Evolutionary conservation across 1,140 invertebrate genomes (phyloP).

Genomic region (Cyphomyrmex costatus): DNA sequence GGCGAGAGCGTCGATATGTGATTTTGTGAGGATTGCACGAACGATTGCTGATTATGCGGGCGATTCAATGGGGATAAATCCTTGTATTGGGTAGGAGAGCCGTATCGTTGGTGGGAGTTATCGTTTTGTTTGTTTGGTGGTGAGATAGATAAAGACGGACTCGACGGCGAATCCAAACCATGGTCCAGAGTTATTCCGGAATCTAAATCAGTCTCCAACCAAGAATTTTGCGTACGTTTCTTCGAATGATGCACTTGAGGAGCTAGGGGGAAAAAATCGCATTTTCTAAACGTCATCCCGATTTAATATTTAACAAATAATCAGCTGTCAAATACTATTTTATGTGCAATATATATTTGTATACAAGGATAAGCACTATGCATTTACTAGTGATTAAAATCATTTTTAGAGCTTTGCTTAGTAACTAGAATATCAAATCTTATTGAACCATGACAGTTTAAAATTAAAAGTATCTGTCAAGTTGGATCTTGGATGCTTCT

Average conservation of each 20-base stretch:
- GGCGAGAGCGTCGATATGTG: conserved; percentile 80
- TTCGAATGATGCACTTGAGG: conserved; percentile 82
- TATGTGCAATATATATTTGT: conserved; percentile 7
- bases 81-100: conserved; percentile 74
- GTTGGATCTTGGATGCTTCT: no score
- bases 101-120: conserved; percentile 69
- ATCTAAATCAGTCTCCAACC: conserved; percentile 97
- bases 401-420: no score
- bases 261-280: conserved; percentile 51
- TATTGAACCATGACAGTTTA: no score
- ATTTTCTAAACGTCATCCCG: not conserved
- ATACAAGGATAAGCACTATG: not conserved
- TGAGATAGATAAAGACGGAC: conserved; percentile 76
- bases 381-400: not conserved
- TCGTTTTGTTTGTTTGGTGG: conserved; percentile 77
- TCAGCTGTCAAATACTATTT: not conserved
- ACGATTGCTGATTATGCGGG: conserved; percentile 65
- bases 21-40: conserved; percentile 72
- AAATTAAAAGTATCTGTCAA: no score
- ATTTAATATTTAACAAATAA: conserved; percentile 18
- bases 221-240: conserved; percentile 88
- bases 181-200: conserved; percentile 90
- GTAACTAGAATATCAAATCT: no score
- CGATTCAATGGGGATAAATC: conserved; percentile 70
- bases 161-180: conserved; percentile 84